Conservation (phyloP, 2,113 vertebrate genomes). For the Hyperopisus bebe region DNA sequence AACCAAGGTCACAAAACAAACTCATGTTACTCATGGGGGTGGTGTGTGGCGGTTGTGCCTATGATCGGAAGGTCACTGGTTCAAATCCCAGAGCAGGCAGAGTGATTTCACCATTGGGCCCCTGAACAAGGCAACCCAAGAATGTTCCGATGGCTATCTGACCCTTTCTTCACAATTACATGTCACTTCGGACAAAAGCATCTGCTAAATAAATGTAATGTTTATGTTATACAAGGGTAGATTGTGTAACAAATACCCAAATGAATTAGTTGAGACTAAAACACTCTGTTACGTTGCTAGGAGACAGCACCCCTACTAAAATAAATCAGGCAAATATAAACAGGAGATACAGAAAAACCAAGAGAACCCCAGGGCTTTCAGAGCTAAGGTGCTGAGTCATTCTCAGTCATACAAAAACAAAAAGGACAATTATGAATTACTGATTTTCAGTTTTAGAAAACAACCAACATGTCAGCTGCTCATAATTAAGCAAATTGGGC, state of each 20-base stretch:
- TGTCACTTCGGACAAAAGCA: not conserved
- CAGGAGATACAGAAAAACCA: not conserved
- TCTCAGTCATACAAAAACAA: slow-evolving; percentile 1
- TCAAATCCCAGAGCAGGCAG: not conserved
- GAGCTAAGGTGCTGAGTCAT: slow-evolving; percentile 44
- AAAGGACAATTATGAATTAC: slow-evolving; percentile 7
- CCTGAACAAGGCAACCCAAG: not conserved
- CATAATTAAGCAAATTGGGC: not conserved
- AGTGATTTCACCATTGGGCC: not conserved
- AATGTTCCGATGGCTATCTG: slow-evolving; percentile 13
- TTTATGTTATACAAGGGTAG: not conserved
- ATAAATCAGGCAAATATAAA: not conserved
- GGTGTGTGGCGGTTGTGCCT: not conserved
- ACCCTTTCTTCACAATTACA: not conserved
- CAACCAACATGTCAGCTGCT: not conserved
- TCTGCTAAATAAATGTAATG: not conserved
- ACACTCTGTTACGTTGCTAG: slow-evolving; percentile 28
- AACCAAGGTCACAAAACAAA: not conserved
- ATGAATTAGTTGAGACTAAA: slow-evolving; percentile 37
- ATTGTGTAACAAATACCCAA: slow-evolving; percentile 25
- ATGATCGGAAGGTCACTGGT: not conserved
- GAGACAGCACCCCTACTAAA: not conserved
- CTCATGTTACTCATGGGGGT: slow-evolving; percentile 11
- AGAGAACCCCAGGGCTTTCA: not conserved
- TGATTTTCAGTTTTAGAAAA: not conserved